Conservation (phyloP, 2,113 vertebrate species). For the Holacanthus passer region DNA sequence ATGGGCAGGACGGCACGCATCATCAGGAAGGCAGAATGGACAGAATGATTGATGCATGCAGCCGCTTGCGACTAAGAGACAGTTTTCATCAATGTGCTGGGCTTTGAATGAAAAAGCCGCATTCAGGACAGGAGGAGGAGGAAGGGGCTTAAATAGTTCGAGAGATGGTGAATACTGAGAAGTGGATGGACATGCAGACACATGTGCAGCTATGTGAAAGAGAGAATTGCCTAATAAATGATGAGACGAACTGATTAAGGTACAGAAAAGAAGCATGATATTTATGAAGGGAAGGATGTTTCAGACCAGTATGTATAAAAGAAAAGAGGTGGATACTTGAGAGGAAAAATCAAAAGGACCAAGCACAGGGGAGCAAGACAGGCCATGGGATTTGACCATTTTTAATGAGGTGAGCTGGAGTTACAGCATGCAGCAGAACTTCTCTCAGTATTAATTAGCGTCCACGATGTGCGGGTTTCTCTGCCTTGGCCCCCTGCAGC, state of each 20-base stretch:
- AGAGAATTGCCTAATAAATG: neutral
- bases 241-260: neutral
- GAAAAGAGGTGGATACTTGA: neutral
- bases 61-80: neutral
- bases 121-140: neutral
- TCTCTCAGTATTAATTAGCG: constrained; percentile 50
- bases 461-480: constrained; percentile 38
- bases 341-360: neutral
- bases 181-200: neutral
- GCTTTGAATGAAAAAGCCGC: neutral
- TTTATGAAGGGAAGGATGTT: neutral
- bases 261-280: neutral
- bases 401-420: constrained; percentile 25
- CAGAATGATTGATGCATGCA: constrained; percentile 13
- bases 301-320: neutral
- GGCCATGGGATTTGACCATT: constrained; percentile 6
- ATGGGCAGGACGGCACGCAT: neutral
- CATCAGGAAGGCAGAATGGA: neutral
- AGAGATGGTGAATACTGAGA: neutral
- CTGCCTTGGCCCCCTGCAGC: neutral
- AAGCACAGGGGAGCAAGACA: neutral
- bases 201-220: neutral
- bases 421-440: constrained; percentile 5
- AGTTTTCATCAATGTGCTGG: neutral
- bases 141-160: neutral